A percentile compares a stretch with the other conserved stretches of the same genome.
phyloP scores from a whole-genome alignment of 2,113 vertebrate species.

The Rissa tridactyla region DNA sequence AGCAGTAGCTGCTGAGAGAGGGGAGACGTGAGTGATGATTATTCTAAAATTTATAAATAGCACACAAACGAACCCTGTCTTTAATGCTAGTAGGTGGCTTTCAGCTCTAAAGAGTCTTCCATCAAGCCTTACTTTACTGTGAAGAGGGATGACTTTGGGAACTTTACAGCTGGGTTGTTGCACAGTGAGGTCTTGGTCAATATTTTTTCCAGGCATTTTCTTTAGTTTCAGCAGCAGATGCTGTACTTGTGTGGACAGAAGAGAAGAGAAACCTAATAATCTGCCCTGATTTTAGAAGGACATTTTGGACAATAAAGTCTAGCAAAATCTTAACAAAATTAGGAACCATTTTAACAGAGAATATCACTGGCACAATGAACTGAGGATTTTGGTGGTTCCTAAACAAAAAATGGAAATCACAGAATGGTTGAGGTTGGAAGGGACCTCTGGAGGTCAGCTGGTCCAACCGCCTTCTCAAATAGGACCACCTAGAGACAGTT shows the following conservation, averaged over 20 bases:
- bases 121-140: background rate
- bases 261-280: background rate
- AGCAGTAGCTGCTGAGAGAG: background rate
- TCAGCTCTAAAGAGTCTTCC: background rate
- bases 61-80: background rate
- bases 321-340: background rate
- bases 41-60: background rate
- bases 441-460: background rate
- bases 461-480: background rate
- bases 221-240: background rate
- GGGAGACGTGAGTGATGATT: fast-evolving
- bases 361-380: background rate
- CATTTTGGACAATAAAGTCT: background rate
- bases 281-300: background rate
- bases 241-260: background rate
- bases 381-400: background rate
- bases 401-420: background rate
- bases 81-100: background rate
- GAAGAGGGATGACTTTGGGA: background rate
- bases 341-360: background rate
- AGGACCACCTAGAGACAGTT: background rate
- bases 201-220: background rate
- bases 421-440: background rate
- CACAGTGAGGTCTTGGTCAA: background rate
- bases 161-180: background rate